Evolutionary conservation across 2,113 vertebrate species (phyloP), one percentile per base, ranked within the genome.

Genomic region (Pimephales promelas): DNA sequence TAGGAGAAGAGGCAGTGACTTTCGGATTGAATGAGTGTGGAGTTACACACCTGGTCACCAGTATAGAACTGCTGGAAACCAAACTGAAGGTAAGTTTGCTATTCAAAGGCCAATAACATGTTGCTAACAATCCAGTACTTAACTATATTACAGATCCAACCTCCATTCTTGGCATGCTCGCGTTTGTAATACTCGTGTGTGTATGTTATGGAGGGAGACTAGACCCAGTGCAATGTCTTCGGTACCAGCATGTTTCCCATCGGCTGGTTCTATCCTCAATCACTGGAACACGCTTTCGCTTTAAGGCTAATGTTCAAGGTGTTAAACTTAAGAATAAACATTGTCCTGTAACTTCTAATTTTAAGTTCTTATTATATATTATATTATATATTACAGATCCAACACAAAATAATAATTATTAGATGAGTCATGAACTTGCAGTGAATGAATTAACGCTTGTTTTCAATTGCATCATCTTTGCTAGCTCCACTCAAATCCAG

Each of bases 21-120:
- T 97, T 94, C 34, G 98, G 98, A 2, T 93, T 99, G 87, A 99
- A 98, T 0, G 96, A 99, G 92, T 96, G 95, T 2, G 97, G 94
- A 64, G 97, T 96, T 7, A 94, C 97, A 0, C 97, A 99, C 87
- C 92, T 99, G 72, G 90, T 99, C 62, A 99, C 98, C 1, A 99
- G 98, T 10, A 70, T 84, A 66, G 97, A 98, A 64, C 95, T 99
- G 87, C 93, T 99, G 0, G 96, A 99, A 92, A 94, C 88, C 26
- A 99, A 95, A 90, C 94, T 99, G 22, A 99, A 98, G 95, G 98
- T 99, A 91, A 93, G 89, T 5, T 62, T 31, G 11, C 43, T 52
- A 22, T 22, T 34, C 85, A 1, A 66, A 20, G 26, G 26, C 26
- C 5, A 0, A 40, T 45, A 34, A 72, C 36, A 8, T 24, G 57